A percentile compares a stretch with the other conserved stretches of the same genome.
Conservation (phyloP, 1,140 invertebrate species). For the Hycleus phaleratus region DNA sequence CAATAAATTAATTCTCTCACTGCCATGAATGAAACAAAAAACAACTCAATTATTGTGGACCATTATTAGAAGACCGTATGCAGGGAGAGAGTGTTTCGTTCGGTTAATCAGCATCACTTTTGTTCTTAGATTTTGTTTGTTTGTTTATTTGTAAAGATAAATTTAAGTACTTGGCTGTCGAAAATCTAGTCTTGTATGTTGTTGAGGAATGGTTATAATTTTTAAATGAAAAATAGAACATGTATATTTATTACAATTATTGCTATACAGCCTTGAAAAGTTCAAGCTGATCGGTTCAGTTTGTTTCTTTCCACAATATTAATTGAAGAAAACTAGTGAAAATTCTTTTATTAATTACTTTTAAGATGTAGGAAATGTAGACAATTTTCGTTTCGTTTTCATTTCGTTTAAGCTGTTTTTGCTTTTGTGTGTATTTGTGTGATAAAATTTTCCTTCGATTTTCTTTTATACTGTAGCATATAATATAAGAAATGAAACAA, state of each 20-base stretch:
- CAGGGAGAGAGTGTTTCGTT: slow-evolving; percentile 10
- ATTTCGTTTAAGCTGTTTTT: slow-evolving; percentile 27
- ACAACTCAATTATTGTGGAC: slow-evolving; percentile 21
- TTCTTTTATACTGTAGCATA: slow-evolving; percentile 30
- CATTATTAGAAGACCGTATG: slow-evolving; percentile 20
- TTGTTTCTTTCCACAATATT: slow-evolving; percentile 1
- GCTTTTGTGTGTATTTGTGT: slow-evolving; percentile 40
- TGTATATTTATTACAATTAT: neutral
- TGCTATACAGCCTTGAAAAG: slow-evolving; percentile 4
- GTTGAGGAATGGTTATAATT: slow-evolving; percentile 7
- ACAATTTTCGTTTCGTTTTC: neutral
- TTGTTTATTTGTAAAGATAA: neutral
- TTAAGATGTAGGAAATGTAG: neutral
- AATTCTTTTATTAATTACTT: neutral
- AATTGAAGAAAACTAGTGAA: no score
- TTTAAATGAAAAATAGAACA: no score
- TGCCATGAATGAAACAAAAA: slow-evolving; percentile 16
- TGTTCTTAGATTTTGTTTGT: neutral
- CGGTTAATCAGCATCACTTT: slow-evolving; percentile 7
- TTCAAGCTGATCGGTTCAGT: slow-evolving; percentile 6
- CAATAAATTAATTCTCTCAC: slow-evolving; percentile 17
- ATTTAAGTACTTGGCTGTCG: slow-evolving; percentile 28
- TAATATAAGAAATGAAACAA: neutral
- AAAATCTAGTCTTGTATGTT: slow-evolving; percentile 32
- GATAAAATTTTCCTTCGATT: slow-evolving; percentile 30